A percentile compares a stretch with the other conserved stretches of the same genome.
Evolutionary conservation across 2,888 invertebrate species (phyloP).

Genomic region (Didymodactylos carnosus): DNA sequence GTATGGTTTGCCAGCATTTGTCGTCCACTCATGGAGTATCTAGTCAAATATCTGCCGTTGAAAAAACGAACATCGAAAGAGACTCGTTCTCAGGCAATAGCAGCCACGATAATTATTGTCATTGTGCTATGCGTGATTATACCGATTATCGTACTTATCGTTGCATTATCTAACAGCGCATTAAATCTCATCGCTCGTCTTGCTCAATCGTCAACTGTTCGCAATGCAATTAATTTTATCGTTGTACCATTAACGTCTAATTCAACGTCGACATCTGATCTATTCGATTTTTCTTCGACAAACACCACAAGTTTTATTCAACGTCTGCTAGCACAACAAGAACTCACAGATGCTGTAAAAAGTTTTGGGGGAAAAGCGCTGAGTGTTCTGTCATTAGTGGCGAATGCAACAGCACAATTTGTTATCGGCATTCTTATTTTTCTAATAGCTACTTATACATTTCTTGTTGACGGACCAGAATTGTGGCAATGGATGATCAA

Average conservation of each 20-base stretch:
- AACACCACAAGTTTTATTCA: background rate
- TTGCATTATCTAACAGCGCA: background rate
- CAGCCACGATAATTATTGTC: background rate
- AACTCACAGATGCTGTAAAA: background rate
- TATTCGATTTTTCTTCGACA: no score
- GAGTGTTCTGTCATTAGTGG: background rate
- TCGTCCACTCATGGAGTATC: background rate
- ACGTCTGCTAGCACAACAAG: background rate
- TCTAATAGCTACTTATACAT: background rate
- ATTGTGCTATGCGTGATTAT: background rate
- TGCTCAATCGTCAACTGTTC: background rate
- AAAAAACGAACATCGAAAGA: background rate
- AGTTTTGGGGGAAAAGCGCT: background rate
- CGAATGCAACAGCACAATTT: background rate
- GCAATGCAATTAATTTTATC: background rate
- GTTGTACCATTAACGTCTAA: background rate
- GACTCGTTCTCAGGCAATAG: background rate
- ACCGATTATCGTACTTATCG: background rate
- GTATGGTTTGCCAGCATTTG: background rate
- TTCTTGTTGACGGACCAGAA: background rate
- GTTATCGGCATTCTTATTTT: background rate
- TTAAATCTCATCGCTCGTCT: background rate
- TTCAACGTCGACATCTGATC: background rate
- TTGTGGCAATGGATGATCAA: background rate
- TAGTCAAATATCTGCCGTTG: background rate